Percentiles rank a stretch among this genome's conserved stretches.
Conservation (phyloP, 2,797 vertebrate genomes). For the Tympanoctomys barrerae region DNA sequence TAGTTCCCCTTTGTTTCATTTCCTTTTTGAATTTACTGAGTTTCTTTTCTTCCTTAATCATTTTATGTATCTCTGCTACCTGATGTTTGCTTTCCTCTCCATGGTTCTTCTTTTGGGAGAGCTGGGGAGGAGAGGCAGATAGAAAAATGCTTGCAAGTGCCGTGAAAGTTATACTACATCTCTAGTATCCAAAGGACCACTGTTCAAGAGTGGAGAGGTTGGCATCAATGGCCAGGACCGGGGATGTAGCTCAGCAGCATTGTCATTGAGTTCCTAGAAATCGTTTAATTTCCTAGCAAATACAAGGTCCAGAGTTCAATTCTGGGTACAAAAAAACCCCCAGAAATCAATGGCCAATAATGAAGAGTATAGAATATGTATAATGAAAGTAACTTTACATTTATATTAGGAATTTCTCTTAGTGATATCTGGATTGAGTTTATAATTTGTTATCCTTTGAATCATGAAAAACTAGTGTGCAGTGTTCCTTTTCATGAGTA, state of each 20-base stretch:
- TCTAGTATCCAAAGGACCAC: conserved; percentile 79
- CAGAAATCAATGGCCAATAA: conserved; percentile 69
- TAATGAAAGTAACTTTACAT: conserved; percentile 65
- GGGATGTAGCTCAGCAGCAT: too few relatives aligned
- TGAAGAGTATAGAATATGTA: conserved; percentile 76
- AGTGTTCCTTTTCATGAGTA: neutral
- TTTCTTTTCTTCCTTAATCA: neutral
- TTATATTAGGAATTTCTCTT: conserved; percentile 79
- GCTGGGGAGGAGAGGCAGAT: too few relatives aligned
- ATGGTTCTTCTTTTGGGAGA: neutral
- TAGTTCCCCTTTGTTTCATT: neutral
- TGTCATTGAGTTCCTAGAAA: too few relatives aligned
- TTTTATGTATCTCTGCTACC: neutral
- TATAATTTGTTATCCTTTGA: conserved; percentile 81
- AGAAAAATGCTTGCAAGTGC: conserved; percentile 35
- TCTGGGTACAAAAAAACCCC: too few relatives aligned
- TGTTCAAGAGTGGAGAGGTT: conserved; percentile 79
- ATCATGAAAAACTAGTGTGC: neutral
- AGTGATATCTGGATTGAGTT: conserved; percentile 57
- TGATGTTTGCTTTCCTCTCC: neutral
- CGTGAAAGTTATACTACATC: conserved; percentile 67
- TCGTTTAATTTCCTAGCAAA: too few relatives aligned
- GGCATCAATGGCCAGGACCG: conserved; percentile 62
- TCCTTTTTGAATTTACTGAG: neutral
- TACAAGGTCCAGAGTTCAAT: too few relatives aligned